phyloP scores from a whole-genome alignment of 2,888 invertebrate genomes.

The Sarcophaga carnaria region DNA sequence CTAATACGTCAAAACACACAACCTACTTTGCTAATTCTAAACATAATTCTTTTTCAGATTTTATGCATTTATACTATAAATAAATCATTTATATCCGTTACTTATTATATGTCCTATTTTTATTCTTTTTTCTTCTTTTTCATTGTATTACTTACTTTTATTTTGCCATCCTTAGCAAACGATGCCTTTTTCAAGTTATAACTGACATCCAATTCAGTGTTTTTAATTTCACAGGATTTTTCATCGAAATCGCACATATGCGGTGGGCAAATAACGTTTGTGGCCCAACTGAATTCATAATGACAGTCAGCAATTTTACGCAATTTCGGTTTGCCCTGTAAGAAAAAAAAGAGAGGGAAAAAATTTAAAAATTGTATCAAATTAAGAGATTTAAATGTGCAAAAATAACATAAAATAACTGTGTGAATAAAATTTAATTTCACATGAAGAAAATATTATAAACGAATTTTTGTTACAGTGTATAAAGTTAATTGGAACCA shows the following conservation, averaged over 20 bases:
- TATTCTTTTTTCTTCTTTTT: slow-evolving; percentile 70
- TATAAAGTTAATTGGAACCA: too few species aligned
- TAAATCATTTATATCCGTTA: too few species aligned
- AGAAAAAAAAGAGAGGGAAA: slow-evolving; percentile 17
- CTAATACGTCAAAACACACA: too few species aligned
- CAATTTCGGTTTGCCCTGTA: slow-evolving; percentile 80
- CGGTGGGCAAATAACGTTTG: slow-evolving; percentile 80
- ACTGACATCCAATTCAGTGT: slow-evolving; percentile 76
- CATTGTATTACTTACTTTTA: slow-evolving; percentile 75
- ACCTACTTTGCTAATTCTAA: too few species aligned
- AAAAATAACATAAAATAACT: background rate
- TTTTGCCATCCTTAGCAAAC: slow-evolving; percentile 77
- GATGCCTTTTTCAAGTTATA: slow-evolving; percentile 77
- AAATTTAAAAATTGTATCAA: slow-evolving; percentile 31
- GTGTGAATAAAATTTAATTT: too few species aligned
- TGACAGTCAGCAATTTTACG: slow-evolving; percentile 79
- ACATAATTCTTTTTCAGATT: too few species aligned
- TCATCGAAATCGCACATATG: slow-evolving; percentile 78
- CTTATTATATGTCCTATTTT: background rate
- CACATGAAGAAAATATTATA: too few species aligned
- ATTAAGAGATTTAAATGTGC: slow-evolving; percentile 29
- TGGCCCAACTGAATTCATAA: slow-evolving; percentile 81
- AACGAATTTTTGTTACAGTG: too few species aligned
- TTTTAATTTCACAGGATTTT: slow-evolving; percentile 79
- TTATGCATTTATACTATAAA: too few species aligned